Evolutionary conservation across 2,113 vertebrate genomes (phyloP).

Genomic region (Bothrops jararaca): DNA sequence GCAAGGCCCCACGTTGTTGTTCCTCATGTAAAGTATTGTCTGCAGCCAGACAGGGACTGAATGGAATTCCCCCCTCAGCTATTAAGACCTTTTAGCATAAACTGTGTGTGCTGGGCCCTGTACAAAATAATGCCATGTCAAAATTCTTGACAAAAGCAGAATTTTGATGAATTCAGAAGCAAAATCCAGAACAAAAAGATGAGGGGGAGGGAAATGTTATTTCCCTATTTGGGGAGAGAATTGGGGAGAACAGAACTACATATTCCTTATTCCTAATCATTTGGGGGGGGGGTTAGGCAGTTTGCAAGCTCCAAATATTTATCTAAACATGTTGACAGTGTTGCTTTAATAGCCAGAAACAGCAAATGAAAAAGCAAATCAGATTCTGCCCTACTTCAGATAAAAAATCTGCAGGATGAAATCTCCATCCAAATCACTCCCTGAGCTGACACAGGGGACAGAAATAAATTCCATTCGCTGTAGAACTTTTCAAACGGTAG

Average conservation of each 20-base stretch:
- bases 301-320: background rate
- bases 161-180: background rate
- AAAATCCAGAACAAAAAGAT: background rate
- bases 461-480: background rate
- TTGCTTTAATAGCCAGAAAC: background rate
- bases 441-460: background rate
- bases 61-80: background rate
- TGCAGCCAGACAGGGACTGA: background rate
- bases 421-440: background rate
- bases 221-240: background rate
- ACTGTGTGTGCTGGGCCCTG: background rate
- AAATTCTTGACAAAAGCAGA: background rate
- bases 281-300: background rate
- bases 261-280: background rate
- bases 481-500: background rate
- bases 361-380: background rate
- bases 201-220: background rate
- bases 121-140: background rate
- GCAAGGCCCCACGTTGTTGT: background rate
- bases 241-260: background rate
- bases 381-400: background rate
- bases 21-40: background rate
- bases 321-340: background rate
- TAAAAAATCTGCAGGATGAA: background rate
- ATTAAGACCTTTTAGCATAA: background rate